Conservation (phyloP, 1,140 invertebrate species). For the Linepithema humile region DNA sequence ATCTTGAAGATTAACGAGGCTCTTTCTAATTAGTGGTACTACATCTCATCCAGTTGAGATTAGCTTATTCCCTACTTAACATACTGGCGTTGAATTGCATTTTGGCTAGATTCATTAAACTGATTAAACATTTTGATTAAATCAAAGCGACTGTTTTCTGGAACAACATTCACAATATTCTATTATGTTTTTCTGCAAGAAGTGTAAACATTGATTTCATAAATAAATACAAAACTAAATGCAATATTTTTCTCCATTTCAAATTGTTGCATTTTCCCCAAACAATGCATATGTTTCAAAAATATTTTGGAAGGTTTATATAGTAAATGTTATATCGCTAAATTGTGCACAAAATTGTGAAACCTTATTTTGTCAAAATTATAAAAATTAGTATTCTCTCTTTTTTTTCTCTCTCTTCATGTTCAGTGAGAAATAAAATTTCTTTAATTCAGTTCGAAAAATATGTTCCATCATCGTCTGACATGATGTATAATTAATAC, state of each 20-base stretch:
- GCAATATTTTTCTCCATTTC: neutral
- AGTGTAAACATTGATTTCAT: neutral
- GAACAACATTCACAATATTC: neutral
- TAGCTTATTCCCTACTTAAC: neutral
- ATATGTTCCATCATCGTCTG: no score
- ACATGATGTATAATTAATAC: neutral
- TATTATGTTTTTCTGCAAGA: neutral
- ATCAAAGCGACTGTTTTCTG: neutral
- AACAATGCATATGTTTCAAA: neutral
- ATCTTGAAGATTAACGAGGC: constrained; percentile 1
- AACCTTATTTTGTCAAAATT: neutral
- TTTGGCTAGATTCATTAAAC: neutral
- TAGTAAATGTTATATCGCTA: neutral
- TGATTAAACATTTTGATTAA: neutral
- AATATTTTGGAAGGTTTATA: no score
- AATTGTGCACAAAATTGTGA: no score
- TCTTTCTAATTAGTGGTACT: constrained; percentile 6
- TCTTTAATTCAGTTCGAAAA: neutral
- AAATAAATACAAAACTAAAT: neutral
- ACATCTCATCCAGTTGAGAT: neutral
- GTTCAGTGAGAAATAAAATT: neutral
- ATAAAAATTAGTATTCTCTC: neutral
- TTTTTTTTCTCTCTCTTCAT: no score
- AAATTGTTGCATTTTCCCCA: neutral
- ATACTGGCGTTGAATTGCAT: neutral